Evolutionary conservation across 2,113 vertebrate genomes (phyloP), one percentile per base, ranked within the genome.

Genomic region (Sander vitreus): DNA sequence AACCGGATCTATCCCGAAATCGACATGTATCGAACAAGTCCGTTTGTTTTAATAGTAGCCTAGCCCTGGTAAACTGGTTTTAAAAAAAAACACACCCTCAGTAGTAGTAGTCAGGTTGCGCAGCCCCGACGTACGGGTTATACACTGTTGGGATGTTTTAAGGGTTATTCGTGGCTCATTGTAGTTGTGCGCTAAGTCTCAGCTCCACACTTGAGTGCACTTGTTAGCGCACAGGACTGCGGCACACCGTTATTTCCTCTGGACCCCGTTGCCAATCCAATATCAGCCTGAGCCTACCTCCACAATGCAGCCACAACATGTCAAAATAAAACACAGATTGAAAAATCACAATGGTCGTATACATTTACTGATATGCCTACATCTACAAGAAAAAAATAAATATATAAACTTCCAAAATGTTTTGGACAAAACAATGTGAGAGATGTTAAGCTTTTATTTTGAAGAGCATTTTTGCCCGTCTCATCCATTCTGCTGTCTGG

Each of bases 401-500:
- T 2, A 27, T 2, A 18, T 21, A 10, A 27, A 13, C 51, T 19
- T n/a, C 11, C 8, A 59, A 47, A n/a, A 53, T 65, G 9, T 45
- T 23, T 80, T 25, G 12, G 18, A n/a, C 9, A 1, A 33, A 3
- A 19, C 2, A 72, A 1, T 3, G 36, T 63, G 36, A 51, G 12
- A 23, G 77, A 55, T 71, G 8, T 21, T 16, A 18, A 16, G 60
- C 76, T 88, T 87, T 85, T 82, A 72, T 82, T 89, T 71, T 86
- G 71, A 76, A 84, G 79, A n/a, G 2, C 57, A 7, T 0, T 11
- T 43, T 43, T 43, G 39, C 47, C 33, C 6, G 19, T 58, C 78
- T 83, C 78, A 18, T 25, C 66, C 79, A 10, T 1, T 45, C 66
- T 62, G 70, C 55, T 16, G 60, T 89, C 78, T 79, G 82, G 72